These are phyloP conservation scores for Dichetophora obliterata DNA, from an alignment of 2,888 invertebrate genomes.

Conservation along the genomic window DNA sequence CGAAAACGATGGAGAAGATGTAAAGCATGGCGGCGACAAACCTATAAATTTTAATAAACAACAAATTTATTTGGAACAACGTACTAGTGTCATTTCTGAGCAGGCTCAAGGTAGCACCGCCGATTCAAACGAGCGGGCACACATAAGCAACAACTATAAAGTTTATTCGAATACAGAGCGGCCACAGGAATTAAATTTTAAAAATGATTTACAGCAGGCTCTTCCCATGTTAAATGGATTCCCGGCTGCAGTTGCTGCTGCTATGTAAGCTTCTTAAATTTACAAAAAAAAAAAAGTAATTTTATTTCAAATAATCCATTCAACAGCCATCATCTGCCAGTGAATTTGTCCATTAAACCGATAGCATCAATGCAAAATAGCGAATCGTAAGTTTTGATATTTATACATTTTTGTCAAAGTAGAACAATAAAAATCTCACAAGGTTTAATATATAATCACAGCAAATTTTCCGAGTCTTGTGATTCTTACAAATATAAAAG, in stretches of 20 bases:
- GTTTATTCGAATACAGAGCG: background rate
- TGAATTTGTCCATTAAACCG: constrained; percentile 65
- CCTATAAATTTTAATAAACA: constrained; percentile 1
- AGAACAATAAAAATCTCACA: too few species aligned
- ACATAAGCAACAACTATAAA: constrained; percentile 47
- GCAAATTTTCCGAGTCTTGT: too few species aligned
- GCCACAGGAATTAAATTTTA: constrained; percentile 20
- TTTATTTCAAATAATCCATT: background rate
- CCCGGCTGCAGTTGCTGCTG: constrained; percentile 53
- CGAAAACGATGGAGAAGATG: constrained; percentile 46
- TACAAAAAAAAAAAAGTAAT: background rate
- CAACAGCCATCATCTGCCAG: constrained; percentile 62
- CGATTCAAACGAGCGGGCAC: constrained; percentile 32
- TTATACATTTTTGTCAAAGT: background rate
- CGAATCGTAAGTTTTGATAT: constrained; percentile 56
- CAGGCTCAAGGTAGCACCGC: constrained; percentile 35
- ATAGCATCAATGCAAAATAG: constrained; percentile 58
- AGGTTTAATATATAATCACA: too few species aligned
- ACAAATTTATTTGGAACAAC: constrained; percentile 43
- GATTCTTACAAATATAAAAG: too few species aligned
- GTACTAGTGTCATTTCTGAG: constrained; percentile 15
- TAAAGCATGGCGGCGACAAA: constrained; percentile 43
- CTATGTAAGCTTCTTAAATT: constrained; percentile 48
- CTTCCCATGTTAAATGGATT: constrained; percentile 28
- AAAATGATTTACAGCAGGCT: constrained; percentile 16